Conservation (phyloP, 2,888 invertebrate species). For the Drosophila fungiperda region DNA sequence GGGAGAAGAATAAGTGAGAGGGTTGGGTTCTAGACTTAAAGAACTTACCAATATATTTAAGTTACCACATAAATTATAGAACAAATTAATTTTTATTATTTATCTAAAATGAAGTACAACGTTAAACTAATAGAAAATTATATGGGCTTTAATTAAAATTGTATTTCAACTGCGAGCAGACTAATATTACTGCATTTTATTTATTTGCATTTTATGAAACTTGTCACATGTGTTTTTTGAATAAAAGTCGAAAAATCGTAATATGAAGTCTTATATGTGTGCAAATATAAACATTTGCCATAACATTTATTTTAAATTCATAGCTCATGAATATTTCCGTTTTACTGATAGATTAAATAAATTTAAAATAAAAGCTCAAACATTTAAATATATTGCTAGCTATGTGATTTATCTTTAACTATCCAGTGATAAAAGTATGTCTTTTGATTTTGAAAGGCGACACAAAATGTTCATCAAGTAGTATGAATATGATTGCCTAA, state of each 20-base stretch:
- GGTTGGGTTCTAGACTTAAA: no score
- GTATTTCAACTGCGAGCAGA: not conserved
- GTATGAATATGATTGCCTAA: not conserved
- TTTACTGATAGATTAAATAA: constrained; percentile 29
- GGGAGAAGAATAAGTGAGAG: not conserved
- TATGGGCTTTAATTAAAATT: not conserved
- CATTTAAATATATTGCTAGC: constrained; percentile 27
- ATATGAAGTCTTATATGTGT: constrained; percentile 11
- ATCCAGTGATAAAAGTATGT: not conserved
- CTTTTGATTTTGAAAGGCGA: constrained; percentile 1
- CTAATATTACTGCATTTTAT: not conserved
- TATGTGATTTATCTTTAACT: constrained; percentile 7
- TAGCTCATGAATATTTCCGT: constrained; percentile 51
- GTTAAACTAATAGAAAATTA: not conserved
- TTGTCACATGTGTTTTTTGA: not conserved
- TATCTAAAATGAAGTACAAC: not conserved
- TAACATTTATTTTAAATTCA: constrained; percentile 40
- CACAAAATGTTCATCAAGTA: not conserved
- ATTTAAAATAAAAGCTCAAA: constrained; percentile 29
- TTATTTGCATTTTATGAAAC: not conserved
- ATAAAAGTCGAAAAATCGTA: not conserved
- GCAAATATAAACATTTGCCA: constrained; percentile 29
- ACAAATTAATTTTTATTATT: not conserved
- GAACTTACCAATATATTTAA: not conserved
- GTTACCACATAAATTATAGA: not conserved